These are phyloP conservation scores for Chloropsis hardwickii DNA, from an alignment of 2,113 vertebrate genomes.

Conservation along the genomic window DNA sequence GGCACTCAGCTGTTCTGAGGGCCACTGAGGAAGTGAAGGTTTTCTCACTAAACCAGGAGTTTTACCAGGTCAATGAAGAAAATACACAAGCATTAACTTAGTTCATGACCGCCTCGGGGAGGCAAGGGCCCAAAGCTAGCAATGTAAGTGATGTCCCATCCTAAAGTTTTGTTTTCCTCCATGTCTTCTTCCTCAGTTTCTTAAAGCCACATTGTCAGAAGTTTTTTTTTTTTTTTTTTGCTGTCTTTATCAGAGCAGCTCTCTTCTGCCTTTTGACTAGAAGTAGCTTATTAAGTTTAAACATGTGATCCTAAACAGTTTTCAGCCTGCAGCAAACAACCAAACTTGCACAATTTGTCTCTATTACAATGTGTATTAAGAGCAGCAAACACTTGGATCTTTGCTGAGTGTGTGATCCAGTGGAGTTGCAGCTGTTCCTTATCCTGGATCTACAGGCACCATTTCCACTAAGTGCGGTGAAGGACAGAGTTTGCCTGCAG, in stretches of 20 bases:
- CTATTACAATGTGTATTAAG: fast-evolving
- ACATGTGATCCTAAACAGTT: background rate
- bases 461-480: background rate
- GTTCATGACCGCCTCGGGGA: background rate
- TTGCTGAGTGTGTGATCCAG: background rate
- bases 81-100: background rate
- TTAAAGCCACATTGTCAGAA: background rate
- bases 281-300: background rate
- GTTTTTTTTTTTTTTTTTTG: background rate
- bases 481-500: background rate
- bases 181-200: background rate
- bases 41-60: background rate
- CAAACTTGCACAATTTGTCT: background rate
- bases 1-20: background rate
- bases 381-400: background rate
- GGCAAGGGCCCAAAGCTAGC: background rate
- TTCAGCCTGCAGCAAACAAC: background rate
- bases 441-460: background rate
- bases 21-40: background rate
- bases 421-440: background rate
- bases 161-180: background rate
- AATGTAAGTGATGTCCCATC: background rate
- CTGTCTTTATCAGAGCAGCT: background rate
- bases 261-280: background rate
- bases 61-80: background rate